Conservation (phyloP, 1,140 invertebrate genomes). For the Diabrotica undecimpunctata region DNA sequence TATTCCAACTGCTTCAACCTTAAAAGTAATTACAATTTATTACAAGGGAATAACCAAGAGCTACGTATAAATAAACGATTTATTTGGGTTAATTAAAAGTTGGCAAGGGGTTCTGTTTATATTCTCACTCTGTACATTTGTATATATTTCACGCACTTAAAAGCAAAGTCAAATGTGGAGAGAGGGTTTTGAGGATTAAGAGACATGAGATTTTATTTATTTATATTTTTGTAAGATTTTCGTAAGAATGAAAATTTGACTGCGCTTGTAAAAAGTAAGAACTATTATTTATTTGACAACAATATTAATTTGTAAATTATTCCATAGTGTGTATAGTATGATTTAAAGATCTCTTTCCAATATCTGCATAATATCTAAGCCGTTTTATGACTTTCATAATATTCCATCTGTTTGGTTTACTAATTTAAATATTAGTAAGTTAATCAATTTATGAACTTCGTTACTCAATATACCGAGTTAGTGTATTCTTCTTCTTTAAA, state of each 20-base stretch:
- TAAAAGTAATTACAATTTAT: not conserved
- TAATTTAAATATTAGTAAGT: too few species aligned
- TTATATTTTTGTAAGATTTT: conserved; percentile 28
- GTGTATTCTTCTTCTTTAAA: too few species aligned
- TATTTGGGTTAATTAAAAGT: not conserved
- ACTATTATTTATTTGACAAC: conserved; percentile 34
- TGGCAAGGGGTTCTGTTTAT: not conserved
- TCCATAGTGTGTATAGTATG: conserved; percentile 32
- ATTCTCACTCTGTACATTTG: conserved; percentile 1
- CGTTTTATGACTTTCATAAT: too few species aligned
- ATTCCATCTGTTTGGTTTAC: too few species aligned
- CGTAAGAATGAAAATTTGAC: conserved; percentile 24
- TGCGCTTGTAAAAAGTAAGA: conserved; percentile 14
- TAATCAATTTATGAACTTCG: too few species aligned
- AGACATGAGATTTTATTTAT: conserved; percentile 28
- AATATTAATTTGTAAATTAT: conserved; percentile 36
- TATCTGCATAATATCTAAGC: too few species aligned
- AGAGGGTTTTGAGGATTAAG: conserved; percentile 9
- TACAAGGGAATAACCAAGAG: not conserved
- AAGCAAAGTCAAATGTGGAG: conserved; percentile 19
- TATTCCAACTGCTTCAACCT: not conserved
- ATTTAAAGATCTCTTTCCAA: not conserved
- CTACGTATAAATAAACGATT: not conserved
- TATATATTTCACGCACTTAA: conserved; percentile 9
- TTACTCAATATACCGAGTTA: too few species aligned